These are phyloP conservation scores for Cabera pusaria DNA, from an alignment of 2,888 invertebrate species.

Conservation along the genomic window DNA sequence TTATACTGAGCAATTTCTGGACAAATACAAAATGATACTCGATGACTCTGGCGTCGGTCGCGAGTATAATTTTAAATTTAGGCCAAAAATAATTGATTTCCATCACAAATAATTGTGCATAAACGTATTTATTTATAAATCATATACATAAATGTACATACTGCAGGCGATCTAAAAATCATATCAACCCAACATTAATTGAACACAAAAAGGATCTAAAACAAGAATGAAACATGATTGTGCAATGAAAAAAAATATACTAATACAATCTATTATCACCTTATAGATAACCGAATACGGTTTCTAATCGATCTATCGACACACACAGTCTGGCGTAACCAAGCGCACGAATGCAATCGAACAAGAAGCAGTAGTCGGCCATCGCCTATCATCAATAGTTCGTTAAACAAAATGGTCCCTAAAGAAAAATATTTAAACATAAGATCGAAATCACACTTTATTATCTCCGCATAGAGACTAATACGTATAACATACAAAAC, in stretches of 20 bases:
- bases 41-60: constrained; percentile 68
- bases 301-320: constrained; percentile 41
- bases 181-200: constrained; percentile 54
- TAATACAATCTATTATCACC: constrained; percentile 74
- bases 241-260: constrained; percentile 69
- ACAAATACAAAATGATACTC: constrained; percentile 35
- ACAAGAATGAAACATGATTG: constrained; percentile 68
- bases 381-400: constrained; percentile 55
- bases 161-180: constrained; percentile 44
- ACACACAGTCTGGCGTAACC: constrained; percentile 67
- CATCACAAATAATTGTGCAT: constrained; percentile 67
- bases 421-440: constrained; percentile 72
- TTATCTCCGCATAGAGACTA: constrained; percentile 63
- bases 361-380: constrained; percentile 42
- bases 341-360: constrained; percentile 37
- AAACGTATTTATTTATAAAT: constrained; percentile 60
- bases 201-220: constrained; percentile 53
- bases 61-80: constrained; percentile 29
- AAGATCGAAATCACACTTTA: constrained; percentile 74
- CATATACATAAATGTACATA: constrained; percentile 67
- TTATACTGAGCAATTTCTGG: constrained; percentile 52
- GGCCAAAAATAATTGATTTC: constrained; percentile 41
- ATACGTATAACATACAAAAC: constrained; percentile 76
- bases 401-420: constrained; percentile 78
- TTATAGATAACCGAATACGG: constrained; percentile 47